A percentile compares a stretch with the other conserved stretches of the same genome.
phyloP scores from a whole-genome alignment of 2,797 vertebrate genomes.

The Hybognathus amarus region DNA sequence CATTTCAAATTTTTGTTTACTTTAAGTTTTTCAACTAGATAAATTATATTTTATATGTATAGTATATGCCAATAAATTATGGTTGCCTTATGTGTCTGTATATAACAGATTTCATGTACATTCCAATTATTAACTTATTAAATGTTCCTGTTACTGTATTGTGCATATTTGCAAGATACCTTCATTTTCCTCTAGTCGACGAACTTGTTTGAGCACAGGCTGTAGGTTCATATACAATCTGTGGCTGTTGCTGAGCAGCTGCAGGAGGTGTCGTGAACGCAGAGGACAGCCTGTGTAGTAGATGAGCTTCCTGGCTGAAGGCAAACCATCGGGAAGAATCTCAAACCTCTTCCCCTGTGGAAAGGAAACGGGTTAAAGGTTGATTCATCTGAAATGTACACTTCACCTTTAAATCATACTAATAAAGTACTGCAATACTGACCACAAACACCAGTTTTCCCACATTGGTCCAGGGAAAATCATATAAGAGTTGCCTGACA shows the following conservation, averaged over 20 bases:
- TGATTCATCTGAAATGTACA: background rate
- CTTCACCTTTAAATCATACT: background rate
- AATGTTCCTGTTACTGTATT: background rate
- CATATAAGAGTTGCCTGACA: constrained; percentile 93
- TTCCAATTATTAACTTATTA: background rate
- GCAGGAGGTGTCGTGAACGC: constrained; percentile 93
- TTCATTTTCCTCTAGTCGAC: constrained; percentile 94
- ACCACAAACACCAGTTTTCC: constrained; percentile 99
- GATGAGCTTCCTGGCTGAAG: constrained; percentile 94
- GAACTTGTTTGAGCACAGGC: constrained; percentile 92
- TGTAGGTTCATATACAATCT: constrained; percentile 98
- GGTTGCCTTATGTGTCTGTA: background rate
- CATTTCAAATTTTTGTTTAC: too few relatives aligned
- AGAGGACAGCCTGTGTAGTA: constrained; percentile 95
- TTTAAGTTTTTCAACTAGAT: background rate
- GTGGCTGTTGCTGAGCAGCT: constrained; percentile 97
- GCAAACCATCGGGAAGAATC: constrained; percentile 94
- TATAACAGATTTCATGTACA: background rate
- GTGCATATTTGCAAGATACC: constrained; percentile 73
- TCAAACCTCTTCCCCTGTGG: constrained; percentile 96
- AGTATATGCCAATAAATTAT: background rate
- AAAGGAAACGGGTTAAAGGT: background rate
- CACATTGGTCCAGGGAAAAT: constrained; percentile 98
- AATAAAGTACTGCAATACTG: constrained; percentile 69
- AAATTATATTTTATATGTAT: background rate